Conservation (phyloP, 2,888 invertebrate species). For the Rhagonycha fulva region DNA sequence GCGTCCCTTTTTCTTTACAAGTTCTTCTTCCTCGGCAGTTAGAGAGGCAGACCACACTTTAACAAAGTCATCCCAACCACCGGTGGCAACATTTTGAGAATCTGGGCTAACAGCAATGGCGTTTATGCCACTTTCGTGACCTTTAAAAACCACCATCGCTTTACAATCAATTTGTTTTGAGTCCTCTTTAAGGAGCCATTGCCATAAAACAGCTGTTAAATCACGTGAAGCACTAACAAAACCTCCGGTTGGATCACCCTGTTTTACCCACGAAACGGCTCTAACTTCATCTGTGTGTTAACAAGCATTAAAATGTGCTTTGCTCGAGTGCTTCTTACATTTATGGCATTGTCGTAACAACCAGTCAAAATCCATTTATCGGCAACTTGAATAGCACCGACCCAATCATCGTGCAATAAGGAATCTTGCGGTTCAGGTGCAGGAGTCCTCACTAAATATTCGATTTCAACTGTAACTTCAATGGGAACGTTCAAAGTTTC, state of each 20-base stretch:
- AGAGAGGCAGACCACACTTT: constrained; percentile 84
- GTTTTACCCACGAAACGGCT: no score
- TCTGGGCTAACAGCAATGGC: no score
- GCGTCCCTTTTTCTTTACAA: constrained; percentile 46
- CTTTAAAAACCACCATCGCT: no score
- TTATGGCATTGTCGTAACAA: constrained; percentile 90
- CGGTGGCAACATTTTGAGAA: no score
- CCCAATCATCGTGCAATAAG: constrained; percentile 96
- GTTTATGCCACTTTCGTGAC: no score
- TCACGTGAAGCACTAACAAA: no score
- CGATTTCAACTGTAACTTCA: no score
- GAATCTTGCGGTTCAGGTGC: constrained; percentile 93
- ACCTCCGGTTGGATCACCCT: no score
- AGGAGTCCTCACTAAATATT: constrained; percentile 83
- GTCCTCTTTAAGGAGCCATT: no score
- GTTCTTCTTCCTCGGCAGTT: constrained; percentile 46
- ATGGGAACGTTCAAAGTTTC: no score
- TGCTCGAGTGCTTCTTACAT: constrained; percentile 87
- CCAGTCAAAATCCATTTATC: constrained; percentile 85
- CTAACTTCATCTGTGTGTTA: constrained; percentile 89
- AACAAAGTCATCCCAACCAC: constrained; percentile 90
- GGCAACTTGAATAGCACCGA: constrained; percentile 79
- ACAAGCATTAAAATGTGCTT: constrained; percentile 79
- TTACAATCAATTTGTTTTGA: no score
- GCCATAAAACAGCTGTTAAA: no score